A percentile compares a stretch with the other conserved stretches of the same genome.
Conservation (phyloP, 1,140 invertebrate species). For the Panagrolaimus sp. region DNA sequence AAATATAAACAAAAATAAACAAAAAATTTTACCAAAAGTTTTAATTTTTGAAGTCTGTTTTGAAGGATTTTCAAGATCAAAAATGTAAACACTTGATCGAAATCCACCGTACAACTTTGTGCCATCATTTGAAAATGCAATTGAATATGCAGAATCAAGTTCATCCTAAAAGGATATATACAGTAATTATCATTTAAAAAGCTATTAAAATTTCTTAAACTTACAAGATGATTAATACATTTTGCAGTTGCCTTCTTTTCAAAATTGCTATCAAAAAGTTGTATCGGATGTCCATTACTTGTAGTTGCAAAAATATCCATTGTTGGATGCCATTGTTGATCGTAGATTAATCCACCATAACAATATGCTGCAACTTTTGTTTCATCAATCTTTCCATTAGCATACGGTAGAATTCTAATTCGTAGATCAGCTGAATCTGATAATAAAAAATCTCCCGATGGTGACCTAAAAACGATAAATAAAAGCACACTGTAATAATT, state of each 20-base stretch:
- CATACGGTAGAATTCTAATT: background rate
- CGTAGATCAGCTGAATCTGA: background rate
- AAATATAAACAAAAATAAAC: background rate
- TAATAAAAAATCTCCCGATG: background rate
- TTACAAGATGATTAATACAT: background rate
- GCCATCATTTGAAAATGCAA: slow-evolving; percentile 1
- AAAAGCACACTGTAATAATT: too few relatives aligned
- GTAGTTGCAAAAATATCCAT: slow-evolving; percentile 1
- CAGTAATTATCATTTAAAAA: too few relatives aligned
- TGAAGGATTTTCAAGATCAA: background rate
- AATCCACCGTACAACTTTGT: background rate
- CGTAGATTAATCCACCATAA: background rate
- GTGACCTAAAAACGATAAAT: too few relatives aligned
- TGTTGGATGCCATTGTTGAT: background rate
- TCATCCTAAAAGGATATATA: background rate
- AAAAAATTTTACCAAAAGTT: background rate
- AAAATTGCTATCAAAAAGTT: slow-evolving; percentile 1
- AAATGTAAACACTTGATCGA: background rate
- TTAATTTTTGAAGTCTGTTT: background rate
- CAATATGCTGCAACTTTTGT: background rate
- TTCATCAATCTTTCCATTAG: background rate
- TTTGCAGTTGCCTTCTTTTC: slow-evolving; percentile 1
- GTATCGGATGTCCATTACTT: background rate
- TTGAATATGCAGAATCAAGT: slow-evolving; percentile 9
- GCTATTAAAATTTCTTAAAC: too few relatives aligned